Percentiles rank a stretch among this genome's conserved stretches.
These are phyloP conservation scores for Cyrtodaria siliqua DNA, from an alignment of 2,888 invertebrate species.

Conservation along the genomic window DNA sequence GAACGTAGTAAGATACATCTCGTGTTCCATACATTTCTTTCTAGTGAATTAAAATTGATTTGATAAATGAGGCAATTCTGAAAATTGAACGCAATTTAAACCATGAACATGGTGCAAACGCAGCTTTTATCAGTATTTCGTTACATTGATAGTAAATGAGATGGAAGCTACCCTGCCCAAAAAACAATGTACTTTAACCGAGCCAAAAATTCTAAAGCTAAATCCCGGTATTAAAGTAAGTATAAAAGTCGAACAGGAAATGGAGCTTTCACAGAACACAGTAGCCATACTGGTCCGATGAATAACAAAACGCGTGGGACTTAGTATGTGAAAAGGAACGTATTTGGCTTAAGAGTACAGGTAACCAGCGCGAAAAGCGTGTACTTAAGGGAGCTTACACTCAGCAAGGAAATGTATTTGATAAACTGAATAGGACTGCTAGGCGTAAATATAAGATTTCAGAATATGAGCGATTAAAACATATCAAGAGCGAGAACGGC, in stretches of 20 bases:
- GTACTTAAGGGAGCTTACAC: conserved; percentile 8
- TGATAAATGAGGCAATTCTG: too few species aligned
- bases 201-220: neutral
- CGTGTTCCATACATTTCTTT: conserved; percentile 4
- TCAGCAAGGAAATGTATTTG: conserved; percentile 9
- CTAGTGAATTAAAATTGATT: too few species aligned
- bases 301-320: conserved; percentile 14
- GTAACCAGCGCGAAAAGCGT: conserved; percentile 6
- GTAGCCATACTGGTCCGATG: conserved; percentile 6
- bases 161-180: conserved; percentile 13
- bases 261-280: too few species aligned
- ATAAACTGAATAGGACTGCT: conserved; percentile 13
- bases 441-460: conserved; percentile 21
- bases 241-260: too few species aligned
- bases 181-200: neutral
- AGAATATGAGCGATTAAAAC: too few species aligned
- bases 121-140: conserved; percentile 5
- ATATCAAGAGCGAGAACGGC: too few species aligned
- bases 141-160: conserved; percentile 1
- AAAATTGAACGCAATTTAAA: too few species aligned
- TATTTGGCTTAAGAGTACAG: too few species aligned
- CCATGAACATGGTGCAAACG: too few species aligned
- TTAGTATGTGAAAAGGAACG: neutral
- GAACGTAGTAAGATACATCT: neutral
- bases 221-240: too few species aligned